phyloP scores from a whole-genome alignment of 2,797 vertebrate species.

The Betta splendens region DNA sequence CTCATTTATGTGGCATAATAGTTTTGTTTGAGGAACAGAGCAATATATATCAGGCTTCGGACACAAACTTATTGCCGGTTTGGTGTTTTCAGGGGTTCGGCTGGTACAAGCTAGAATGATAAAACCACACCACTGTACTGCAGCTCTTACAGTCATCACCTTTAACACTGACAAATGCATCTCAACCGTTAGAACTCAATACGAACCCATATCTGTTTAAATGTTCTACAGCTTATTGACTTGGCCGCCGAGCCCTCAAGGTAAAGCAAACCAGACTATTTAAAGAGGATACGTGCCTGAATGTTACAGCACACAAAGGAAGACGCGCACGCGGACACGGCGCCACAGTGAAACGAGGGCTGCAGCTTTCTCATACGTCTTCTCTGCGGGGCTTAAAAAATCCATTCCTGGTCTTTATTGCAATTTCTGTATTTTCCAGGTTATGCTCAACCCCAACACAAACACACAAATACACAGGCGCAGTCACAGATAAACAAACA shows the following conservation, averaged over 20 bases:
- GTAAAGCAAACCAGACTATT: conserved; percentile 36
- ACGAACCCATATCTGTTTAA: conserved; percentile 33
- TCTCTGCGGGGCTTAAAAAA: conserved; percentile 24
- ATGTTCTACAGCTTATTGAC: conserved; percentile 30
- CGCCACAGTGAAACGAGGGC: conserved; percentile 5
- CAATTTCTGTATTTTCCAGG: conserved; percentile 40
- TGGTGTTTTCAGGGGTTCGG: not conserved
- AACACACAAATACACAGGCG: conserved; percentile 22
- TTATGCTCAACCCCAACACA: conserved; percentile 24
- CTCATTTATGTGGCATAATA: not conserved
- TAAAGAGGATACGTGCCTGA: conserved; percentile 32
- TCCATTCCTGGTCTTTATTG: conserved; percentile 27
- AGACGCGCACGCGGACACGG: conserved; percentile 3
- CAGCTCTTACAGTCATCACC: not conserved
- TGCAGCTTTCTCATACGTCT: conserved; percentile 14
- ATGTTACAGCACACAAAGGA: not conserved
- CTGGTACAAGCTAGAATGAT: not conserved
- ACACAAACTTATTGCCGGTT: not conserved
- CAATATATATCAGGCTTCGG: not conserved
- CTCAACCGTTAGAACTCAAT: conserved; percentile 19
- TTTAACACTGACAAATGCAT: conserved; percentile 14
- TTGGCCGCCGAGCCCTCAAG: conserved; percentile 19
- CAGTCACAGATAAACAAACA: conserved; percentile 51
- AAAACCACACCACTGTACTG: not conserved
- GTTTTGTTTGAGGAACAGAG: not conserved